These are phyloP conservation scores for Dascillus cervinus DNA, from an alignment of 2,888 invertebrate species.

Conservation along the genomic window DNA sequence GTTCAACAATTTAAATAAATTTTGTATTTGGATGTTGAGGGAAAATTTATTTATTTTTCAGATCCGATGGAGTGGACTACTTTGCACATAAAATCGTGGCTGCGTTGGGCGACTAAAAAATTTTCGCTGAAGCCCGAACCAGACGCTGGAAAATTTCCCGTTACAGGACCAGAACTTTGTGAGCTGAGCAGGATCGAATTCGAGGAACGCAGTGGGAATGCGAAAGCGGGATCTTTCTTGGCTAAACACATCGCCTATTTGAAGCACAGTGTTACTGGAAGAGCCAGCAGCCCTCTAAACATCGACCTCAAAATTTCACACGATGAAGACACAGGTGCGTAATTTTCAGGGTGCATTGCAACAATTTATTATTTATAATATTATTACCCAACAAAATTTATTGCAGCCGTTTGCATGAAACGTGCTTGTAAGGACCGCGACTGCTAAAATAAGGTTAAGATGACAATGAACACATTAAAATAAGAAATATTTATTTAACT, in stretches of 20 bases:
- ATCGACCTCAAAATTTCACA: slow-evolving; percentile 42
- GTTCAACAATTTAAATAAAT: not conserved
- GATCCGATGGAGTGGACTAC: slow-evolving; percentile 59
- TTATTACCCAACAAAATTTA: too few species aligned
- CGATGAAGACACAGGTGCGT: slow-evolving; percentile 29
- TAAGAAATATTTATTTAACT: too few species aligned
- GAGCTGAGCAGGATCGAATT: slow-evolving; percentile 56
- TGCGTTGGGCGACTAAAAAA: slow-evolving; percentile 53
- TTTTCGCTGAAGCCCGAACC: slow-evolving; percentile 52
- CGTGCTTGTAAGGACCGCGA: too few species aligned
- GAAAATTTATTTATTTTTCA: slow-evolving; percentile 31
- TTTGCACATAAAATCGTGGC: slow-evolving; percentile 53
- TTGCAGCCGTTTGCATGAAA: too few species aligned
- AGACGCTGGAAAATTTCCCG: slow-evolving; percentile 47
- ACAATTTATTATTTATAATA: too few species aligned
- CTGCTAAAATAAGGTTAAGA: too few species aligned
- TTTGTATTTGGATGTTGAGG: too few species aligned
- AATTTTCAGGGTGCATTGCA: not conserved
- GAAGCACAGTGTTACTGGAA: slow-evolving; percentile 52
- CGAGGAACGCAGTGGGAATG: slow-evolving; percentile 46
- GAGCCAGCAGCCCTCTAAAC: slow-evolving; percentile 50
- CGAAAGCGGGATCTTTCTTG: slow-evolving; percentile 47
- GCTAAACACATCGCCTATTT: slow-evolving; percentile 56
- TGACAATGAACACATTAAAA: too few species aligned
- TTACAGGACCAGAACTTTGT: slow-evolving; percentile 50